Evolutionary conservation across 2,797 vertebrate genomes (phyloP).

Genomic region (Nyctalus aviator): DNA sequence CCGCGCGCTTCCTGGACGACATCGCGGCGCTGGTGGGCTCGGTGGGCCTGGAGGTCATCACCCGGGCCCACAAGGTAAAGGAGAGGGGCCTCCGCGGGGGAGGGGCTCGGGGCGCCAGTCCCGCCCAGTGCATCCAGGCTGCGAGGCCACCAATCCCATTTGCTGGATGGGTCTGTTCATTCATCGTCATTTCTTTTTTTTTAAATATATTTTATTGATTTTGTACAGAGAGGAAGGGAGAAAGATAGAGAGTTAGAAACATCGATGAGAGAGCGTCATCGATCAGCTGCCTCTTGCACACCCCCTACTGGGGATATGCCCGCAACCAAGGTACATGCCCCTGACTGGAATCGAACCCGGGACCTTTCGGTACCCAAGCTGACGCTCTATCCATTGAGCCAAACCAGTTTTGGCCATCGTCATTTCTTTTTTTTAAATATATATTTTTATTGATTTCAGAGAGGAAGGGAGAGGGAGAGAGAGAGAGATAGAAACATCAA

Average conservation of each 20-base stretch:
- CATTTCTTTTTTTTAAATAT: neutral
- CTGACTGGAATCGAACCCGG: too few species aligned
- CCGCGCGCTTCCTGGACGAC: conserved; percentile 94
- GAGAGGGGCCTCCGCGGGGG: rapidly evolving
- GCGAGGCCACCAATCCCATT: neutral
- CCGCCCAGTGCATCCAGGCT: neutral
- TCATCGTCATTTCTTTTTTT: neutral
- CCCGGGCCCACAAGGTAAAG: conserved; percentile 93
- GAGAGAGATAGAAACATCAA: too few species aligned
- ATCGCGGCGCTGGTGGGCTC: conserved; percentile 92
- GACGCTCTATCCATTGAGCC: too few species aligned
- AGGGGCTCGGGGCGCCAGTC: rapidly evolving
- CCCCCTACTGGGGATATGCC: neutral
- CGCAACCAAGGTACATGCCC: neutral
- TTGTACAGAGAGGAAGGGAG: too few species aligned
- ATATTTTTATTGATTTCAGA: too few species aligned
- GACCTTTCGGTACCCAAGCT: too few species aligned
- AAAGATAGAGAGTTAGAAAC: too few species aligned
- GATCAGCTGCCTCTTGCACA: too few species aligned
- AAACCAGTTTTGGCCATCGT: too few species aligned
- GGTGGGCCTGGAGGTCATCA: conserved; percentile 92
- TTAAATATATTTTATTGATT: too few species aligned
- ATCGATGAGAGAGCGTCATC: too few species aligned
- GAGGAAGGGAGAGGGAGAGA: too few species aligned
- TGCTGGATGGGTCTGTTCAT: neutral